Percentiles rank a stretch among this genome's conserved stretches.
Evolutionary conservation across 2,888 invertebrate genomes (phyloP).

Genomic region (Neoscelio sp.): DNA sequence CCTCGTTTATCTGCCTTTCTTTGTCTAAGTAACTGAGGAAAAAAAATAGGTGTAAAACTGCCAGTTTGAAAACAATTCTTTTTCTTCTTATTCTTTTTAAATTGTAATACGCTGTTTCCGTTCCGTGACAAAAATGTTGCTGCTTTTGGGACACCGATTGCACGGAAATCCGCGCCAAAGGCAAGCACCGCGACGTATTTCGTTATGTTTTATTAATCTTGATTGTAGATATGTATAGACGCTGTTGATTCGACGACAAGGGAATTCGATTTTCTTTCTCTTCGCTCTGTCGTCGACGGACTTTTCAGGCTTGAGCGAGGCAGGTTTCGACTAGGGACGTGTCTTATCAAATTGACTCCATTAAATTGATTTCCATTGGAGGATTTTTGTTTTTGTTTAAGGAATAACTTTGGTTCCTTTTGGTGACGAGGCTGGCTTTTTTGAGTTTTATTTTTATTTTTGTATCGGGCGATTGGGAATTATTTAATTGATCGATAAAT

Average conservation of each 20-base stretch:
- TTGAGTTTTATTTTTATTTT: no score
- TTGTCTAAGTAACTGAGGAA: slow-evolving; percentile 72
- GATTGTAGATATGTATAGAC: slow-evolving; percentile 60
- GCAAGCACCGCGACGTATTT: slow-evolving; percentile 22
- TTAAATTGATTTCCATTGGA: background rate
- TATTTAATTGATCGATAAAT: no score
- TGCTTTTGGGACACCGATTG: slow-evolving; percentile 5
- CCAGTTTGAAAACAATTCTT: slow-evolving; percentile 32
- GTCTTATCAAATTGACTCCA: slow-evolving; percentile 36
- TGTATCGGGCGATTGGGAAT: no score
- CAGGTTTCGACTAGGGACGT: slow-evolving; percentile 22
- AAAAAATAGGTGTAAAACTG: slow-evolving; percentile 64
- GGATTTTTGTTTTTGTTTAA: no score
- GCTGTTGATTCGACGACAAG: slow-evolving; percentile 37
- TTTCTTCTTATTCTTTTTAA: slow-evolving; percentile 1
- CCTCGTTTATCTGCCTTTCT: slow-evolving; percentile 69
- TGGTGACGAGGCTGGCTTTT: no score
- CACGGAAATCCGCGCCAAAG: background rate
- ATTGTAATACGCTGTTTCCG: slow-evolving; percentile 2
- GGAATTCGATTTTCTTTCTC: slow-evolving; percentile 22
- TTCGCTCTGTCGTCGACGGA: slow-evolving; percentile 15
- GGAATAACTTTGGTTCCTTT: no score
- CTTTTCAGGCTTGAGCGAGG: slow-evolving; percentile 7
- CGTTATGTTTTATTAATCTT: slow-evolving; percentile 55
- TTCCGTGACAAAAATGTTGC: slow-evolving; percentile 27